phyloP scores from a whole-genome alignment of 37 sponge, comb jelly and placozoan species.

The Spongilla lacustris region DNA sequence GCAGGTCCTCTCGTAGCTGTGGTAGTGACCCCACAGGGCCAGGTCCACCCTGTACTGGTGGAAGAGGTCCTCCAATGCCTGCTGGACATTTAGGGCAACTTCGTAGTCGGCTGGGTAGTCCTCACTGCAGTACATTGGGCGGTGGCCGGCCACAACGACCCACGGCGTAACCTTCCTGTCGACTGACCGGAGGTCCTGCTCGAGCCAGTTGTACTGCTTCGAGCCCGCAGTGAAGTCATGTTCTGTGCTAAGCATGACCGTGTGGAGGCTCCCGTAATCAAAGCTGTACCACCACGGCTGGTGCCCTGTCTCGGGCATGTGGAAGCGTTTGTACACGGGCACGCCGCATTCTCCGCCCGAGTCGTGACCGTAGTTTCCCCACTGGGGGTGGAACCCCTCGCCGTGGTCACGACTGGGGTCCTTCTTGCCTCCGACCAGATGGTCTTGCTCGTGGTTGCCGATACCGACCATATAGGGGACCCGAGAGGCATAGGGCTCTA shows the following conservation, averaged over 20 bases:
- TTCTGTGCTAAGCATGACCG: slow-evolving; percentile 60
- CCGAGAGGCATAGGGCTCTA: slow-evolving; percentile 29
- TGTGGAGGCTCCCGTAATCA: slow-evolving; percentile 72
- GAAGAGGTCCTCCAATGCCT: slow-evolving; percentile 64
- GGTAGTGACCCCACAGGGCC: slow-evolving; percentile 64
- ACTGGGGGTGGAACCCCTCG: slow-evolving; percentile 58
- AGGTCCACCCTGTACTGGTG: slow-evolving; percentile 64
- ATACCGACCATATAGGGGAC: too few species aligned
- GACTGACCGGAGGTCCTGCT: slow-evolving; percentile 58
- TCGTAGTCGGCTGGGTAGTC: slow-evolving; percentile 24
- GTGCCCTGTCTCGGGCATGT: slow-evolving; percentile 77
- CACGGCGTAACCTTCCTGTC: slow-evolving; percentile 68
- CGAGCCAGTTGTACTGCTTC: slow-evolving; percentile 70
- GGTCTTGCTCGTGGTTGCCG: slow-evolving; percentile 54
- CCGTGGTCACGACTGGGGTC: slow-evolving; percentile 48
- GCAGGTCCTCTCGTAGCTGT: slow-evolving; percentile 73
- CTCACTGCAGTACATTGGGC: slow-evolving; percentile 71
- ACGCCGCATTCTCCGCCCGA: slow-evolving; percentile 85
- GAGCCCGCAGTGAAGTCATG: slow-evolving; percentile 70
- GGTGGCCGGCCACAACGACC: slow-evolving; percentile 65
- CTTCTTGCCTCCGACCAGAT: slow-evolving; percentile 29
- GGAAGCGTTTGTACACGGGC: slow-evolving; percentile 54
- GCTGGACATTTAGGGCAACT: slow-evolving; percentile 38
- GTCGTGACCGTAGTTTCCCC: slow-evolving; percentile 75
- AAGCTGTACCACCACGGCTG: slow-evolving; percentile 81